phyloP scores from a whole-genome alignment of 2,888 invertebrate genomes.

The Hydroisotoma schaefferi region DNA sequence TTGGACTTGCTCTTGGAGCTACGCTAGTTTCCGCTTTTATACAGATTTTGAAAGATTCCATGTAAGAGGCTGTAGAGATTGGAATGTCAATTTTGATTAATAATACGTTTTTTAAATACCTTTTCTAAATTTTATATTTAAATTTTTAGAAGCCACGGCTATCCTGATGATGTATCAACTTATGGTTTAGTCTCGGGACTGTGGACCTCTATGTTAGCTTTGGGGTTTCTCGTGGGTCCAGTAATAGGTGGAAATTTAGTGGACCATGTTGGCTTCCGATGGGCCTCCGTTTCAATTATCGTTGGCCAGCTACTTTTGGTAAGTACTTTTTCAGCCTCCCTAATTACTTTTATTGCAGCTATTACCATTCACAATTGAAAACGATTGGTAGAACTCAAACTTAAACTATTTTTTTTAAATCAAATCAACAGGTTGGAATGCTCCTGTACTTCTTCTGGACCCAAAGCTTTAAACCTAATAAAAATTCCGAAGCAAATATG shows the following conservation, averaged over 20 bases:
- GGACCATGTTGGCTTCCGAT: conserved; percentile 57
- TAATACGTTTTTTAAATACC: not conserved
- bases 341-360: too few species aligned
- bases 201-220: conserved; percentile 84
- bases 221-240: conserved; percentile 68
- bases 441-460: too few species aligned
- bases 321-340: too few species aligned
- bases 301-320: conserved; percentile 65
- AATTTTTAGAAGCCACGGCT: conserved; percentile 62
- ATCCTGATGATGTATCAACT: conserved; percentile 80
- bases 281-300: conserved; percentile 68
- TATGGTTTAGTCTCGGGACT: conserved; percentile 85
- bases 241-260: conserved; percentile 49
- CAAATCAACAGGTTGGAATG: too few species aligned
- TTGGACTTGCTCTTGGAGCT: conserved; percentile 79
- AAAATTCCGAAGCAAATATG: too few species aligned
- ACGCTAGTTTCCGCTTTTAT: conserved; percentile 82
- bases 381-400: too few species aligned
- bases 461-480: too few species aligned
- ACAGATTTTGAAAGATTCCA: conserved; percentile 74
- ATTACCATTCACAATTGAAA: too few species aligned
- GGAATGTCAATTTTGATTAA: not conserved
- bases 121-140: not conserved
- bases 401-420: too few species aligned
- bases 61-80: conserved; percentile 59